Percentiles rank a stretch among this genome's conserved stretches.
phyloP scores from a whole-genome alignment of 2,888 invertebrate genomes.

The Osedax fenrisi region DNA sequence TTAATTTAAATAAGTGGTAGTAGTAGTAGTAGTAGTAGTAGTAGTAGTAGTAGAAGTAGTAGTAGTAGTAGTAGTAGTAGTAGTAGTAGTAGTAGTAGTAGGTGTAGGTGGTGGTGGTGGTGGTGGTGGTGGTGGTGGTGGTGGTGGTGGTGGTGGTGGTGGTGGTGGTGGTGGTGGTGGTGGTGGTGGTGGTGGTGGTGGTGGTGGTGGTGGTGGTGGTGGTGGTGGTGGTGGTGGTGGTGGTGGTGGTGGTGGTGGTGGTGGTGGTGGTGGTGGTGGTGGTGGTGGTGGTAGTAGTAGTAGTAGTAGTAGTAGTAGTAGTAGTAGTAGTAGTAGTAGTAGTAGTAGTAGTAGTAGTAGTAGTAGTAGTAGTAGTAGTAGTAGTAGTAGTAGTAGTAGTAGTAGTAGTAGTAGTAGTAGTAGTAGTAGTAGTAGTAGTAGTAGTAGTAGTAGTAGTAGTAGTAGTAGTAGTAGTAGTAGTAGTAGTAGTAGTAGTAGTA shows the following conservation, averaged over 20 bases:
- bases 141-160: slow-evolving; percentile 15
- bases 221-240: slow-evolving; percentile 12
- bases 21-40: too few relatives aligned
- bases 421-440: too few relatives aligned
- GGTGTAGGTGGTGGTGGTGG: too few relatives aligned
- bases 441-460: too few relatives aligned
- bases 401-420: too few relatives aligned
- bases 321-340: slow-evolving; percentile 22
- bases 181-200: slow-evolving; percentile 15
- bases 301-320: slow-evolving; percentile 22
- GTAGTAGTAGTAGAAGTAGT: slow-evolving; percentile 9
- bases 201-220: slow-evolving; percentile 6
- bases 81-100: slow-evolving; percentile 8
- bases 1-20: too few relatives aligned
- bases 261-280: slow-evolving; percentile 12
- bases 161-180: slow-evolving; percentile 14
- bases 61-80: slow-evolving; percentile 11
- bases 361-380: slow-evolving; percentile 22
- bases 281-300: slow-evolving; percentile 19
- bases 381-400: slow-evolving; percentile 22
- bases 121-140: slow-evolving; percentile 17
- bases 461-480: too few relatives aligned
- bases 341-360: slow-evolving; percentile 22
- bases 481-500: too few relatives aligned
- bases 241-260: slow-evolving; percentile 14